phyloP scores from a whole-genome alignment of 2,888 invertebrate species.

The Aplocera efformata region DNA sequence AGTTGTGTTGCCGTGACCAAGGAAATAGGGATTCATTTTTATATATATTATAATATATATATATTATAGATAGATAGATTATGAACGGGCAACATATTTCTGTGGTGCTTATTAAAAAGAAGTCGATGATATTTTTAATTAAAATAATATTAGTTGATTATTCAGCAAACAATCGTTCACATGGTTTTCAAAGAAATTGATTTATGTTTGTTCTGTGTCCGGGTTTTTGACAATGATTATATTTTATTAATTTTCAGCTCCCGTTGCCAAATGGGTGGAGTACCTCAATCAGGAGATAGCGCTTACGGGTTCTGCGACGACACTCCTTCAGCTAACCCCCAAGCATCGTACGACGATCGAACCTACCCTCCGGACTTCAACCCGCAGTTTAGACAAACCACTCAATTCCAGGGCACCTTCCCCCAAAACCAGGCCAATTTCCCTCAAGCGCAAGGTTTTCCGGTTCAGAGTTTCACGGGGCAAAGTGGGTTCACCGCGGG shows the following conservation, averaged over 20 bases:
- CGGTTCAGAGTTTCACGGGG: conserved; percentile 21
- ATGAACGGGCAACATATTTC: too few relatives aligned
- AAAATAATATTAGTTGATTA: too few relatives aligned
- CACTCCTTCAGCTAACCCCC: conserved; percentile 33
- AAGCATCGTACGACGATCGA: conserved; percentile 45
- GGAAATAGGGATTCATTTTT: too few relatives aligned
- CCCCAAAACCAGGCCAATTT: conserved; percentile 32
- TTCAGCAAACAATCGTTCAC: too few relatives aligned
- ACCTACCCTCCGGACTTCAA: conserved; percentile 42
- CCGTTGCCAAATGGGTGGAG: conserved; percentile 82
- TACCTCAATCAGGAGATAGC: conserved; percentile 86
- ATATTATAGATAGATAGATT: too few relatives aligned
- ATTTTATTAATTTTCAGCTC: conserved; percentile 48
- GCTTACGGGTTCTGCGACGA: conserved; percentile 88
- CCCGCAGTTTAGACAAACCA: conserved; percentile 2
- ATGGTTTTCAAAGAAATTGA: too few relatives aligned
- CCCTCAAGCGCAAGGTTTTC: conserved; percentile 20
- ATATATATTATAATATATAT: too few relatives aligned
- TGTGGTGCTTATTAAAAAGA: too few relatives aligned
- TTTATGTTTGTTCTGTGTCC: too few relatives aligned
- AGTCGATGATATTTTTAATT: too few relatives aligned
- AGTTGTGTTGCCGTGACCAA: too few relatives aligned
- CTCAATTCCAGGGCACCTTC: conserved; percentile 24
- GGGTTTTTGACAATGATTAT: too few relatives aligned
- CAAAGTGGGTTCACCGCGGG: conserved; percentile 1